phyloP scores from a whole-genome alignment of 2,888 invertebrate species.

The Polydrusus cervinus region DNA sequence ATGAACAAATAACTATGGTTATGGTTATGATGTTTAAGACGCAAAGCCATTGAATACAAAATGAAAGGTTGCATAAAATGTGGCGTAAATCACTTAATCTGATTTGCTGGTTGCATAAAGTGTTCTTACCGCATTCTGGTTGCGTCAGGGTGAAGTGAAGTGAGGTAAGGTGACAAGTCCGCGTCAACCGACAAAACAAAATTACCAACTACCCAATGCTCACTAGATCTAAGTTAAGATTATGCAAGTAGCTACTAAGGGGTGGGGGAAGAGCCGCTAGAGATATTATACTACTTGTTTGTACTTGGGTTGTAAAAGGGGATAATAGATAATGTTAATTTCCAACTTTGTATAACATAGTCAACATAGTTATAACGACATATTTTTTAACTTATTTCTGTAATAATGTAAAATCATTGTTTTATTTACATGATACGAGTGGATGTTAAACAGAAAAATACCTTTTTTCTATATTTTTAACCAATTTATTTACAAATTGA shows the following conservation, averaged over 20 bases:
- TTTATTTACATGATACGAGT: too few species aligned
- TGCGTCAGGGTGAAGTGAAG: slow-evolving; percentile 71
- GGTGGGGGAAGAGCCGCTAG: slow-evolving; percentile 25
- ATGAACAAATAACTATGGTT: neutral
- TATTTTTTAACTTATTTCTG: too few species aligned
- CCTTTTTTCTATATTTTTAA: too few species aligned
- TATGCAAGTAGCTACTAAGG: slow-evolving; percentile 66
- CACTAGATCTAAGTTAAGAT: slow-evolving; percentile 66
- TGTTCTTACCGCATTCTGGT: slow-evolving; percentile 73
- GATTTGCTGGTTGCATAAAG: slow-evolving; percentile 59
- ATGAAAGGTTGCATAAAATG: slow-evolving; percentile 44
- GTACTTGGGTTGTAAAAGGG: too few species aligned
- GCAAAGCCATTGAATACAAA: slow-evolving; percentile 38
- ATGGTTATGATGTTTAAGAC: slow-evolving; percentile 18
- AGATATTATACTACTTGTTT: slow-evolving; percentile 5
- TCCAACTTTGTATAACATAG: too few species aligned
- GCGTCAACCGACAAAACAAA: slow-evolving; percentile 72
- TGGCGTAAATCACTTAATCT: slow-evolving; percentile 41
- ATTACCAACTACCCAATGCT: slow-evolving; percentile 71
- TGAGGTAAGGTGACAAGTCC: slow-evolving; percentile 72
- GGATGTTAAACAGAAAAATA: too few species aligned
- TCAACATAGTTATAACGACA: too few species aligned
- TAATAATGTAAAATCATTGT: too few species aligned
- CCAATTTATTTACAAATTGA: too few species aligned
- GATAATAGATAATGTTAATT: too few species aligned